Conservation (phyloP, 1,140 invertebrate genomes). For the Scaptodrosophila lebanonensis region DNA sequence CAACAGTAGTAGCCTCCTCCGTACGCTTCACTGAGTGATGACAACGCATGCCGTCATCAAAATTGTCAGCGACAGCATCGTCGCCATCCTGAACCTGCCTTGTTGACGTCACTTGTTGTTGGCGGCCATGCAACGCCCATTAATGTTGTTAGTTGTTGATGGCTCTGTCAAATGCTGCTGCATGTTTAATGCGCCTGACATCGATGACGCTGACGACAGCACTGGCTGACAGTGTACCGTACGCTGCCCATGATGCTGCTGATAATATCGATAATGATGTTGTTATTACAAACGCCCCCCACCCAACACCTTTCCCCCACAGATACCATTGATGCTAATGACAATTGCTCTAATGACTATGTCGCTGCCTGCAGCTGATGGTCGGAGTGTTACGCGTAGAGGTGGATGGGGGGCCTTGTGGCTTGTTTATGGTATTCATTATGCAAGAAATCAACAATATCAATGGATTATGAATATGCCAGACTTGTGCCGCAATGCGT, state of each 20-base stretch:
- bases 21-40: slow-evolving; percentile 33
- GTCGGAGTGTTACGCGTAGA: slow-evolving; percentile 5
- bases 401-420: slow-evolving; percentile 20
- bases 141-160: slow-evolving; percentile 73
- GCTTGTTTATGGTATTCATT: slow-evolving; percentile 71
- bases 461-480: slow-evolving; percentile 71
- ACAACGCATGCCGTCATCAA: slow-evolving; percentile 51
- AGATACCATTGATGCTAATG: slow-evolving; percentile 69
- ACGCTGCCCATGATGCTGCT: slow-evolving; percentile 47
- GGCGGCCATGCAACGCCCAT: slow-evolving; percentile 41
- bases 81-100: slow-evolving; percentile 9
- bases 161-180: slow-evolving; percentile 71
- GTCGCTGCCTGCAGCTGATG: slow-evolving; percentile 40
- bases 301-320: too few relatives aligned
- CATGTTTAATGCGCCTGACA: slow-evolving; percentile 72
- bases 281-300: too few relatives aligned
- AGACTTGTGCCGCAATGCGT: slow-evolving; percentile 54
- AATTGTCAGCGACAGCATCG: slow-evolving; percentile 6
- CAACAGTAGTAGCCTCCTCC: slow-evolving; percentile 12
- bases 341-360: slow-evolving; percentile 74
- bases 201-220: slow-evolving; percentile 20
- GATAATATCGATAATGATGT: slow-evolving; percentile 69
- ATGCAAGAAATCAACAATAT: slow-evolving; percentile 73
- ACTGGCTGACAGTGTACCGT: slow-evolving; percentile 34
- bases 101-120: slow-evolving; percentile 2